Evolutionary conservation across 2,113 vertebrate genomes (phyloP), one percentile per base, ranked within the genome.

Genomic region (Bufo gargarizans): DNA sequence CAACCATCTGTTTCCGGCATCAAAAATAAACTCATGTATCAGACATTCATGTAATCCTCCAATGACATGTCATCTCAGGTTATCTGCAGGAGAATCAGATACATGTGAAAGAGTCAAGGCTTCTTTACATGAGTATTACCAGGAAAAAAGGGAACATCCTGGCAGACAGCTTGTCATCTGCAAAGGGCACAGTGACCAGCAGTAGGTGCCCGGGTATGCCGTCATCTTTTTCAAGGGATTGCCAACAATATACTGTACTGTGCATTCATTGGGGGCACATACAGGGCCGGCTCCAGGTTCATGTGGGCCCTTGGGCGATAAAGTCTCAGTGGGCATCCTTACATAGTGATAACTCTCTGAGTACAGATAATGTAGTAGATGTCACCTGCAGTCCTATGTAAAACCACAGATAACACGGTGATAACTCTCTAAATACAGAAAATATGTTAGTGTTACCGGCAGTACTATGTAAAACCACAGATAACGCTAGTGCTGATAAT

Each of bases 1-100:
- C 77, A n/a, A 67, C 86, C 86, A 87, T 87, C 86, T 87, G 86
- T 56, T 87, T 69, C 16, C 56, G 77, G 61, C 71, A 45, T 50
- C 50, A 71, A 80, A 80, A 87, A 80, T 87, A 80, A 79, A 69
- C 72, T 50, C n/a, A 76, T 49, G 50, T 59, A 77, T 87, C 77
- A 65, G 43, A 80, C 50, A 87, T 47, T 71, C 16, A 47, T 80
- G 61, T 56, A 63, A 80, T 86, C 8, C 63, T 58, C 53, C 16
- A 17, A 53, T 11, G 45, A 83, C 20, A 56, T 58, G 67, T 71
- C 49, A 56, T 85, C 33, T 63, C 17, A 85, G 83, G 67, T 85
- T 85, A 84, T 4, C 47, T 4, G 1, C 1, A 14, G 59, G 20
- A 9, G 4, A 72, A 72, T 6, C 33, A 16, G 63, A 49, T 4